Evolutionary conservation across 2,888 invertebrate genomes (phyloP), one percentile per base, ranked within the genome.

Genomic region (Portevinia maculata): DNA sequence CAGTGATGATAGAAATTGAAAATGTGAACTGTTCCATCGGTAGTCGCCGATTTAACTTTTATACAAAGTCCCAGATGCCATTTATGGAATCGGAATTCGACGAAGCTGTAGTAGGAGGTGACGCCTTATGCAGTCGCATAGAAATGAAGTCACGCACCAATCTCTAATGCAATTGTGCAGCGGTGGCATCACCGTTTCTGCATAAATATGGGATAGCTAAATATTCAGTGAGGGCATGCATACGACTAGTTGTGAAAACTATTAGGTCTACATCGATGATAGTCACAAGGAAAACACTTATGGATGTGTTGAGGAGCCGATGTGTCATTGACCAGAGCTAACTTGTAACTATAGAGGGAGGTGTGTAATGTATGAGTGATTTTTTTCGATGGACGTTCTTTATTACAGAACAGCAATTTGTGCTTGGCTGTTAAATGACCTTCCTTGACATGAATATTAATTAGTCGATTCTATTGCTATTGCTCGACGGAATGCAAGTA

Each of bases 101-200:
- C 50, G 76, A 30, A 19, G 59, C 53, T 59, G 39, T 69, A 41
- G 76, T 71, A 48, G 78, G 83, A 53, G 81, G 59, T 39, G 76
- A 57, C 65, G 48, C 76, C 76, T 59, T 67, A 78, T 83, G 71
- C 78, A 83, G 78, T 50, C 57, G 78, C 83, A 78, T 83, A 39
- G 71, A 71, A 83, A 83, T 83, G 19, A 60, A 83, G 78, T 83
- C 83, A 83, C 83, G 83, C 83, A 69, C 81, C 39, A 76, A 83
- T 76, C 81, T 83, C 78, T 83, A 83, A 78, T 83, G 83, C 83
- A 83, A 83, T 73, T 73, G 48, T 75, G 67, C 67, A 53, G 44
- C 52, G 67, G 60, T 75, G 67, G 67, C 75, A 67, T 75, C 75
- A 75, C 53, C 60, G 59, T 67, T 75, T 75, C 65, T 55, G 37